Evolutionary conservation across 1,140 invertebrate genomes (phyloP).

Genomic region (Protaetia brevitarsis): DNA sequence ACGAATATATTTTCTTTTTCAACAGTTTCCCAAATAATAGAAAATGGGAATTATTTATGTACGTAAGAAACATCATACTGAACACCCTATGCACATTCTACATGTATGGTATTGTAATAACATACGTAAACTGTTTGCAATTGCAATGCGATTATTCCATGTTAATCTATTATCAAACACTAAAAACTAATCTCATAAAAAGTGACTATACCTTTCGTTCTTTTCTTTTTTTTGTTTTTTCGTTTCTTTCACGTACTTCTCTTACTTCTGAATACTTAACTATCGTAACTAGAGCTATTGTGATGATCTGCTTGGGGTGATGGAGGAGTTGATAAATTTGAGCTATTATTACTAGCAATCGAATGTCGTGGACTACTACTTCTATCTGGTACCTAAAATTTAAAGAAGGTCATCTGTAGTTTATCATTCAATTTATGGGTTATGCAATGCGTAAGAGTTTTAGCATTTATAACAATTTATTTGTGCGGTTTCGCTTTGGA

Average conservation of each 20-base stretch:
- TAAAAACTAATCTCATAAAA: slow-evolving; percentile 20
- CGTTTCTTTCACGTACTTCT: neutral
- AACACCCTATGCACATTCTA: slow-evolving; percentile 24
- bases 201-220: slow-evolving; percentile 6
- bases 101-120: slow-evolving; percentile 19
- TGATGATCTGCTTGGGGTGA: slow-evolving; percentile 70
- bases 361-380: slow-evolving; percentile 62
- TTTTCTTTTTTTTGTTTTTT: neutral
- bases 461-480: too few species aligned
- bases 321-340: slow-evolving; percentile 74
- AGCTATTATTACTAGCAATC: slow-evolving; percentile 78
- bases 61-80: slow-evolving; percentile 1
- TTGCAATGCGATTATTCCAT: slow-evolving; percentile 20
- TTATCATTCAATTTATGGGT: neutral
- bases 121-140: slow-evolving; percentile 5
- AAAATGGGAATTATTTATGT: neutral
- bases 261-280: slow-evolving; percentile 37
- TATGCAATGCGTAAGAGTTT: too few species aligned
- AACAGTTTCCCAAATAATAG: neutral
- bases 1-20: slow-evolving; percentile 6
- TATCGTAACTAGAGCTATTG: slow-evolving; percentile 66
- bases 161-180: slow-evolving; percentile 20
- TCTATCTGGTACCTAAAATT: slow-evolving; percentile 41
- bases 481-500: too few species aligned
- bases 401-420: neutral